Conservation (phyloP, 2,113 vertebrate species). For the Paradisaea rubra region DNA sequence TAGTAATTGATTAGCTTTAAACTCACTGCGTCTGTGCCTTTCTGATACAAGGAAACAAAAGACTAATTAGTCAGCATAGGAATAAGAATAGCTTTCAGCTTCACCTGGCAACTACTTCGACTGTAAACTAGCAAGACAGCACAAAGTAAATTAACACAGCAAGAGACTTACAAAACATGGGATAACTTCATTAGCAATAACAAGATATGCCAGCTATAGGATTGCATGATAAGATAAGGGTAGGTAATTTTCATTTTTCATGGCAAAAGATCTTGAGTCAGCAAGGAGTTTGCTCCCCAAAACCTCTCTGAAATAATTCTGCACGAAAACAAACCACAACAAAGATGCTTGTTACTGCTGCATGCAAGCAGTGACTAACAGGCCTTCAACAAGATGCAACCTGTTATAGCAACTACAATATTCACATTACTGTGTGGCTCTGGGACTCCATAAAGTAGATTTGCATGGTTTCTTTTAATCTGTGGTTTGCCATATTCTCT, state of each 20-base stretch:
- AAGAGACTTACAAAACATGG: constrained; percentile 1
- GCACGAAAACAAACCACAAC: neutral
- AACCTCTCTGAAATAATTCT: neutral
- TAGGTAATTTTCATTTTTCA: constrained; percentile 7
- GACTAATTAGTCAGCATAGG: constrained; percentile 45
- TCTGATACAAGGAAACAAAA: constrained; percentile 59
- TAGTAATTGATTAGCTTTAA: constrained; percentile 47
- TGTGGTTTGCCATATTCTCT: neutral
- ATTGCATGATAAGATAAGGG: neutral
- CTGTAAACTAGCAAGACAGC: constrained; percentile 2
- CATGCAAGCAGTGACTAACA: neutral
- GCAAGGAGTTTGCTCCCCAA: neutral
- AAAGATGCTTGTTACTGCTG: neutral
- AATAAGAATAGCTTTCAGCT: constrained; percentile 35
- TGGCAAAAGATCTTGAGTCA: constrained; percentile 3
- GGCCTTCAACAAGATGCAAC: neutral
- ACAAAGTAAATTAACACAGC: constrained; percentile 5
- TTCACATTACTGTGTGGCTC: neutral
- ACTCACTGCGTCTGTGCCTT: constrained; percentile 59
- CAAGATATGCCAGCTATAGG: neutral
- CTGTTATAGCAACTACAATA: neutral
- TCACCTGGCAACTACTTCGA: neutral
- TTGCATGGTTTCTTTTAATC: neutral
- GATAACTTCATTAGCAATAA: constrained; percentile 5
- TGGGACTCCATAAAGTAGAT: neutral